Percentiles rank a stretch among this genome's conserved stretches.
phyloP scores from a whole-genome alignment of 2,888 invertebrate genomes.

The Barypeithes pellucidus region DNA sequence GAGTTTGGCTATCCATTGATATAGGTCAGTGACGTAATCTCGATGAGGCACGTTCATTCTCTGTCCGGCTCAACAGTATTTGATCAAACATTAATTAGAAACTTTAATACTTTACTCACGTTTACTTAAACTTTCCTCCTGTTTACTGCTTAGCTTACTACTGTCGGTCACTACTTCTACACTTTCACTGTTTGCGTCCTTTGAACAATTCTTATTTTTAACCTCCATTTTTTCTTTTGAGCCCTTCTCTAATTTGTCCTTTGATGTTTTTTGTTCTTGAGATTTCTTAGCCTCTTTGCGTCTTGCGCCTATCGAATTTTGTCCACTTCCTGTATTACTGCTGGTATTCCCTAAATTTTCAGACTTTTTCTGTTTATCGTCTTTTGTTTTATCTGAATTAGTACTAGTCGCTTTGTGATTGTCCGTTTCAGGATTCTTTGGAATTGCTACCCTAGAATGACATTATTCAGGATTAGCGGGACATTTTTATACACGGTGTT shows the following conservation, averaged over 20 bases:
- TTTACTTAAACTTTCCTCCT: constrained; percentile 40
- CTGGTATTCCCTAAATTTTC: constrained; percentile 29
- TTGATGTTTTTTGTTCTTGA: constrained; percentile 36
- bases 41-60: too few relatives aligned
- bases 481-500: too few relatives aligned
- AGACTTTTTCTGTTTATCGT: constrained; percentile 37
- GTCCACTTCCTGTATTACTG: constrained; percentile 22
- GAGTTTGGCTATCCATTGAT: too few relatives aligned
- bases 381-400: constrained; percentile 23
- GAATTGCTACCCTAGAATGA: constrained; percentile 40
- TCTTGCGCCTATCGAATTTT: constrained; percentile 35
- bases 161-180: constrained; percentile 28
- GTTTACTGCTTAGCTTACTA: constrained; percentile 31
- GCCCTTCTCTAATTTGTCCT: constrained; percentile 26
- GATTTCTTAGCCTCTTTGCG: constrained; percentile 34
- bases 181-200: constrained; percentile 57
- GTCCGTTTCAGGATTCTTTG: constrained; percentile 30
- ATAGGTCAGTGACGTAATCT: too few relatives aligned
- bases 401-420: constrained; percentile 22
- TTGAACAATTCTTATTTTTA: constrained; percentile 27
- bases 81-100: background rate
- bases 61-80: too few relatives aligned
- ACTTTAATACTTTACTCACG: constrained; percentile 23
- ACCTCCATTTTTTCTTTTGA: constrained; percentile 22
- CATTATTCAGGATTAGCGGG: too few relatives aligned